Conservation (phyloP, 2,888 invertebrate species). For the Caprella mutica region DNA sequence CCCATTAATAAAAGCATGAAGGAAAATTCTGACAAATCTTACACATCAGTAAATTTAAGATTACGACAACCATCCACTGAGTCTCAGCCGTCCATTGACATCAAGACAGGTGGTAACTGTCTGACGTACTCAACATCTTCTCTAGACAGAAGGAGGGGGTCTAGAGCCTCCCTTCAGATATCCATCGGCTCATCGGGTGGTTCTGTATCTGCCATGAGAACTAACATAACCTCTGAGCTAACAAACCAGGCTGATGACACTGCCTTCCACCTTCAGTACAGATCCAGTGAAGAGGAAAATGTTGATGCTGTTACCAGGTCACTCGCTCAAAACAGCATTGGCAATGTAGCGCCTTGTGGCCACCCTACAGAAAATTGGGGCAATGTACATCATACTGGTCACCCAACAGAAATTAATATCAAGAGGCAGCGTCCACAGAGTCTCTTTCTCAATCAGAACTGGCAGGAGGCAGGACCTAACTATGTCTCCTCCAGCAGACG, state of each 20-base stretch:
- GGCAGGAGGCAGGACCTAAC: no score
- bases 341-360: no score
- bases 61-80: constrained; percentile 29
- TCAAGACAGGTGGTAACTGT: constrained; percentile 27
- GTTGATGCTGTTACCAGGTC: no score
- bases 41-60: constrained; percentile 31
- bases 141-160: constrained; percentile 30
- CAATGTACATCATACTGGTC: no score
- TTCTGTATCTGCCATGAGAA: constrained; percentile 33
- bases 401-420: no score
- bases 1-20: constrained; percentile 13
- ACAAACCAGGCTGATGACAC: constrained; percentile 30
- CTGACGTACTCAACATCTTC: constrained; percentile 33
- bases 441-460: no score
- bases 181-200: constrained; percentile 33
- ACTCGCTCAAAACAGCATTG: no score
- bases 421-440: no score
- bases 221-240: constrained; percentile 30
- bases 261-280: constrained; percentile 34
- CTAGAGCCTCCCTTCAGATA: constrained; percentile 33
- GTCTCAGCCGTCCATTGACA: constrained; percentile 30
- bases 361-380: no score
- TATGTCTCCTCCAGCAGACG: no score
- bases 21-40: constrained; percentile 22
- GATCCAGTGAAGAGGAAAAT: constrained; percentile 26